A percentile compares a stretch with the other conserved stretches of the same genome.
phyloP scores from a whole-genome alignment of 2,888 invertebrate species.

The Sarcophaga carnaria region DNA sequence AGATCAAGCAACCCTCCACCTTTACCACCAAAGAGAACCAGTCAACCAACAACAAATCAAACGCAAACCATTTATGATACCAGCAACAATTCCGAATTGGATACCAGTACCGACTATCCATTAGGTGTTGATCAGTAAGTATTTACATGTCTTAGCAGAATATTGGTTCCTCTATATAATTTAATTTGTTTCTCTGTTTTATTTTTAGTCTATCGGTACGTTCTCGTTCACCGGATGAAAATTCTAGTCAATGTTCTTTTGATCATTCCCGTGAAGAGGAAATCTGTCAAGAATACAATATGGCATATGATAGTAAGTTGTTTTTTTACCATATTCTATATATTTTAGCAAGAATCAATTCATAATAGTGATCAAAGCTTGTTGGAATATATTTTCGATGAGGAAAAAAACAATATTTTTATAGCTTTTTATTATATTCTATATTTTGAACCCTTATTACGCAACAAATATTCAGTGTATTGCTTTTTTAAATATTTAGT shows the following conservation, averaged over 20 bases:
- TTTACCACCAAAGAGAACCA: constrained; percentile 88
- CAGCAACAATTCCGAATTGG: constrained; percentile 79
- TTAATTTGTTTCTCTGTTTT: constrained; percentile 5
- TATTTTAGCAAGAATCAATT: background rate
- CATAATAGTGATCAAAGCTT: too few relatives aligned
- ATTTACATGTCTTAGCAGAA: constrained; percentile 14
- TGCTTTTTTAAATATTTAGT: too few relatives aligned
- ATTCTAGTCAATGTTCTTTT: constrained; percentile 88
- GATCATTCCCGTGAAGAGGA: constrained; percentile 93
- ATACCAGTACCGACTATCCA: constrained; percentile 83
- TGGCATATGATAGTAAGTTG: constrained; percentile 65
- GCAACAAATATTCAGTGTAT: too few relatives aligned
- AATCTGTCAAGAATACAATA: constrained; percentile 81
- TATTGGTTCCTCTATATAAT: background rate
- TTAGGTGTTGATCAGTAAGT: constrained; percentile 84
- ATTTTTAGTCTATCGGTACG: constrained; percentile 85
- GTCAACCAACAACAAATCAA: constrained; percentile 82
- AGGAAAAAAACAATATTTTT: too few relatives aligned
- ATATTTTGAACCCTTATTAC: too few relatives aligned
- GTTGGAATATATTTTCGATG: too few relatives aligned
- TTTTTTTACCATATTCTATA: background rate
- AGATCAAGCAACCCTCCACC: constrained; percentile 86
- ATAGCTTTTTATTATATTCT: too few relatives aligned
- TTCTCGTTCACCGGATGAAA: constrained; percentile 89
- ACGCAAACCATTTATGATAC: constrained; percentile 80